phyloP scores from a whole-genome alignment of 2,797 vertebrate genomes.

The Pyrocephalus nanus region DNA sequence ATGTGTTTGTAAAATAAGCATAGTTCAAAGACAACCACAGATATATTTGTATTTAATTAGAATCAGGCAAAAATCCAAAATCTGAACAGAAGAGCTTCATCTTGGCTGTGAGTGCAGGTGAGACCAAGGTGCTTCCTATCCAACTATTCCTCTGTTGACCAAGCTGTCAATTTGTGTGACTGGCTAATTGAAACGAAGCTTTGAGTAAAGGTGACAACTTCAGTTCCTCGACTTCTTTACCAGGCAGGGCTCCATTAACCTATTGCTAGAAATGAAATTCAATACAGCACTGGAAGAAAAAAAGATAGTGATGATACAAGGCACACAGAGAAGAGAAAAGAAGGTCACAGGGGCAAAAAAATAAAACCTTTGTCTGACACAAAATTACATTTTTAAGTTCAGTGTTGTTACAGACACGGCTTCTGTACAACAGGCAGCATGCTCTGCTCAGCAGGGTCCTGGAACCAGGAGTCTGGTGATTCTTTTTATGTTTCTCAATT shows the following conservation, averaged over 20 bases:
- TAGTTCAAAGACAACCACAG: constrained; percentile 67
- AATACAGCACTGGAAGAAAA: not conserved
- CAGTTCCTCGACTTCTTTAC: not conserved
- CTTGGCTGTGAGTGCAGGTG: not conserved
- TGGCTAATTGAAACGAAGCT: not conserved
- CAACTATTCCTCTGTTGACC: not conserved
- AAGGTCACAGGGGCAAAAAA: not conserved
- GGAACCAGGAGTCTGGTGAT: not conserved
- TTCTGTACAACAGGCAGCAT: not conserved
- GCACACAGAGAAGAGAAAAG: not conserved
- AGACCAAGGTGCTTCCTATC: not conserved
- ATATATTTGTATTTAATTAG: constrained; percentile 70
- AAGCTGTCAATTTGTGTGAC: not conserved
- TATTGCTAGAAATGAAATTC: constrained; percentile 3
- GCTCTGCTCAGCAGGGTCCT: not conserved
- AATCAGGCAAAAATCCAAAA: constrained; percentile 66
- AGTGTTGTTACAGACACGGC: not conserved
- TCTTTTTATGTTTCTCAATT: not conserved
- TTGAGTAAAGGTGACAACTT: not conserved
- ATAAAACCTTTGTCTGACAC: not conserved
- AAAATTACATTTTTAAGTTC: not conserved
- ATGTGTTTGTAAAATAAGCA: constrained; percentile 66
- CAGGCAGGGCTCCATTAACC: not conserved
- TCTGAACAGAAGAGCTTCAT: constrained; percentile 23
- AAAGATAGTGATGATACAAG: not conserved